phyloP scores from a whole-genome alignment of 1,140 invertebrate species.

The Dendrolimus punctatus region DNA sequence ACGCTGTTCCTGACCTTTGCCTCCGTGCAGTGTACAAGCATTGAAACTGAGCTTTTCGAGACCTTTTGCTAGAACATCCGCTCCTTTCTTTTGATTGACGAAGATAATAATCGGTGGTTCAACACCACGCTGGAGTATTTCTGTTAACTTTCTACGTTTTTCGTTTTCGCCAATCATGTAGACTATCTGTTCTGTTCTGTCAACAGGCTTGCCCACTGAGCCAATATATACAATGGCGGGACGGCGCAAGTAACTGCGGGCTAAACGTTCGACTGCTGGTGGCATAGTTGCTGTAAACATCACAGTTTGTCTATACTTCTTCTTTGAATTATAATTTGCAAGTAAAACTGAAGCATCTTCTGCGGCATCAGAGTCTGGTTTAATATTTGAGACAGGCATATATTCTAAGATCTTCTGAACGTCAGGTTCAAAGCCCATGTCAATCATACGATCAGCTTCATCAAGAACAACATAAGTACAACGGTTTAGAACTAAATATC shows the following conservation, averaged over 20 bases:
- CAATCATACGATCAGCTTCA: slow-evolving; percentile 99
- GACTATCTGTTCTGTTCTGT: slow-evolving; percentile 98
- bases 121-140: slow-evolving; percentile 88
- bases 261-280: slow-evolving; percentile 95
- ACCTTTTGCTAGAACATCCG: slow-evolving; percentile 97
- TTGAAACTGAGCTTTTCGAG: slow-evolving; percentile 98
- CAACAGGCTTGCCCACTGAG: slow-evolving; percentile 97
- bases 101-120: slow-evolving; percentile 99
- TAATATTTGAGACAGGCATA: slow-evolving; percentile 98
- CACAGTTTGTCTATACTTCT: slow-evolving; percentile 99
- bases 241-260: slow-evolving; percentile 93
- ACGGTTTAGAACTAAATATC: slow-evolving; percentile 96
- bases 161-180: slow-evolving; percentile 96
- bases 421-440: slow-evolving; percentile 99
- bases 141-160: slow-evolving; percentile 92
- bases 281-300: slow-evolving; percentile 99
- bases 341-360: slow-evolving; percentile 95
- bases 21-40: slow-evolving; percentile 97
- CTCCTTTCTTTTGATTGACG: slow-evolving; percentile 99
- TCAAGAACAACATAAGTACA: slow-evolving; percentile 96
- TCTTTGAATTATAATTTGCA: slow-evolving; percentile 96
- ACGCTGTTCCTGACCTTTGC: slow-evolving; percentile 99
- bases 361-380: slow-evolving; percentile 98
- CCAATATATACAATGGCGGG: slow-evolving; percentile 99
- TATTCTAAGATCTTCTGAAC: slow-evolving; percentile 99